These are phyloP conservation scores for Megaleporinus macrocephalus DNA, from an alignment of 2,113 vertebrate genomes.

Conservation along the genomic window DNA sequence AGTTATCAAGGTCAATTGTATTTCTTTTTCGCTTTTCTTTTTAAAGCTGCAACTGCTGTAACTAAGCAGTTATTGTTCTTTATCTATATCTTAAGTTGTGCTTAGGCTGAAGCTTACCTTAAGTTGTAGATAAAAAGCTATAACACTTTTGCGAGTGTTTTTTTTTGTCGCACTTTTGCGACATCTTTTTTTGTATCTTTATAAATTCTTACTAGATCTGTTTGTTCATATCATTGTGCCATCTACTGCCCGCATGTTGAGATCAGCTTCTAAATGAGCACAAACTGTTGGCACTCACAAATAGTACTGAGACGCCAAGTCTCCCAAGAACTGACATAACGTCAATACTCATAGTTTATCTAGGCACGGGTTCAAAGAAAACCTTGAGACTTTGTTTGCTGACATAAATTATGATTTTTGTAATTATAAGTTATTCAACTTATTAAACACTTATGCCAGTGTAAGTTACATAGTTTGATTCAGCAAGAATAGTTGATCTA, in stretches of 20 bases:
- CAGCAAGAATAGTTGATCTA: no score
- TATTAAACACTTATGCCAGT: no score
- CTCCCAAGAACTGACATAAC: background rate
- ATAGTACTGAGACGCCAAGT: background rate
- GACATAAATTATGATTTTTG: no score
- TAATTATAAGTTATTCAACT: no score
- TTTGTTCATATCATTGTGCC: conserved; percentile 6
- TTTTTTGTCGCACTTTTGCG: no score
- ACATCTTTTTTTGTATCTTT: no score
- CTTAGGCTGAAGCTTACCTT: background rate
- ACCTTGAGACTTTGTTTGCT: background rate
- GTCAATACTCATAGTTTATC: background rate
- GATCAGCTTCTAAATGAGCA: conserved; percentile 12
- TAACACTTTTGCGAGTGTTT: background rate
- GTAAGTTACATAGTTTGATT: no score
- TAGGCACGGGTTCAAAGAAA: background rate
- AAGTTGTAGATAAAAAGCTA: conserved; percentile 11
- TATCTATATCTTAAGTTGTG: conserved; percentile 2
- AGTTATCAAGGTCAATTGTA: no score
- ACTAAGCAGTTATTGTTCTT: background rate
- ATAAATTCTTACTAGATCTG: background rate
- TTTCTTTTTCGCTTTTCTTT: background rate
- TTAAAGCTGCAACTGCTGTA: background rate
- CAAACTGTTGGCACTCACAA: background rate
- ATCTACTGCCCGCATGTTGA: conserved; percentile 21